A percentile compares a stretch with the other conserved stretches of the same genome.
Conservation (phyloP, 2,888 invertebrate genomes). For the Epicampocera succincta region DNA sequence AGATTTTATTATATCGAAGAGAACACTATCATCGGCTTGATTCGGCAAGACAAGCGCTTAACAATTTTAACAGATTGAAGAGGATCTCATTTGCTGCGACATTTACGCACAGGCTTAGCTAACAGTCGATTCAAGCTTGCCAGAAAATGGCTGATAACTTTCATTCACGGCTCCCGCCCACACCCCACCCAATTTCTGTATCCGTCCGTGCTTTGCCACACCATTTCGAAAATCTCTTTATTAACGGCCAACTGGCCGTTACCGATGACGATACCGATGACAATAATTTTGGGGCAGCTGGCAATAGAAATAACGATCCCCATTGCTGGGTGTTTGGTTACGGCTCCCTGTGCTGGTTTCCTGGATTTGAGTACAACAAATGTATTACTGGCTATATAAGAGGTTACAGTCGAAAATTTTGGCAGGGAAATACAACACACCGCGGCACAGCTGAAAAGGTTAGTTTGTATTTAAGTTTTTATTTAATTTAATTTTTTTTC, state of each 20-base stretch:
- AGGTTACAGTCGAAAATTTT: constrained; percentile 92
- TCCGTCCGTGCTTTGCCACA: constrained; percentile 71
- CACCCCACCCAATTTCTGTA: not conserved
- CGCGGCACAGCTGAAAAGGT: constrained; percentile 89
- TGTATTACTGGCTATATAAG: constrained; percentile 89
- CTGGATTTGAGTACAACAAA: constrained; percentile 92
- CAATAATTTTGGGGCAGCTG: constrained; percentile 52
- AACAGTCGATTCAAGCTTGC: constrained; percentile 59
- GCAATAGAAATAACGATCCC: constrained; percentile 56
- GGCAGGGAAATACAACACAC: constrained; percentile 94
- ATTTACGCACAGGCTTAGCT: constrained; percentile 65
- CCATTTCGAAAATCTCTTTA: constrained; percentile 78
- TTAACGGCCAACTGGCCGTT: constrained; percentile 75
- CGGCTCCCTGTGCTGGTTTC: constrained; percentile 97
- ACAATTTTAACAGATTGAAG: constrained; percentile 52
- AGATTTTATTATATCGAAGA: constrained; percentile 3
- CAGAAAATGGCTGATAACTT: constrained; percentile 45
- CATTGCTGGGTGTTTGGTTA: constrained; percentile 95
- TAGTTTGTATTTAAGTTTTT: constrained; percentile 70
- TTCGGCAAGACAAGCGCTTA: constrained; percentile 21
- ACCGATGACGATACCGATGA: constrained; percentile 71
- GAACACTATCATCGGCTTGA: not conserved
- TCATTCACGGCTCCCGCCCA: constrained; percentile 43
- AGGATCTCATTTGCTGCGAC: constrained; percentile 67
- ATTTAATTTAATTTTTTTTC: no score